These are phyloP conservation scores for Dolichallabes microphthalmus DNA, from an alignment of 2,113 vertebrate genomes.

Conservation along the genomic window DNA sequence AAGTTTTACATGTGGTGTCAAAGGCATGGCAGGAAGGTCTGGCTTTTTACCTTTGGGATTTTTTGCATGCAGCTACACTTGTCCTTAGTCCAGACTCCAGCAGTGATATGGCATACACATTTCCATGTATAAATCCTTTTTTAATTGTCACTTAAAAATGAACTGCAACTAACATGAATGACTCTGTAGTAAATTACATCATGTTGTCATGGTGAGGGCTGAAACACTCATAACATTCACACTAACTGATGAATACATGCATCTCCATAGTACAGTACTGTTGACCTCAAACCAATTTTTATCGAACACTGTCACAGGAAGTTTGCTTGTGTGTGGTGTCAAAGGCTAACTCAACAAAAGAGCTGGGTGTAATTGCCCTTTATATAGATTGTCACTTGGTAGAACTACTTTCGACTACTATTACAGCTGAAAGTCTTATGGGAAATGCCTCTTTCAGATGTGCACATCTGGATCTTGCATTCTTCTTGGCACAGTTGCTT, in stretches of 20 bases:
- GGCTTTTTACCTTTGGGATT: not conserved
- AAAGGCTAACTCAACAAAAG: not conserved
- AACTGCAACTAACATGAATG: no score
- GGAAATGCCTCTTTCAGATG: not conserved
- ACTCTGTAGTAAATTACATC: not conserved
- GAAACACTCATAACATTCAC: not conserved
- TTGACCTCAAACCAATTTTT: not conserved
- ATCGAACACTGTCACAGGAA: not conserved
- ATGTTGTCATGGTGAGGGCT: not conserved
- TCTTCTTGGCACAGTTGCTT: slow-evolving; percentile 10
- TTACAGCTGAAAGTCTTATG: not conserved
- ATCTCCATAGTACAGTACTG: not conserved
- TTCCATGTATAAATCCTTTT: no score
- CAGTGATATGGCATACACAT: not conserved
- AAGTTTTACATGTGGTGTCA: not conserved
- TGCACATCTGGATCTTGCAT: not conserved
- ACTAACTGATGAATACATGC: not conserved
- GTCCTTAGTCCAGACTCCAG: no score
- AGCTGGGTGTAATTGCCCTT: not conserved
- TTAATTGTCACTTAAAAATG: no score
- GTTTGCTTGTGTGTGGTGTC: not conserved
- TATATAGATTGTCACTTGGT: not conserved
- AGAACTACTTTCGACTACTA: not conserved
- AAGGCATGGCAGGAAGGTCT: not conserved
- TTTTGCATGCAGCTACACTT: not conserved